These are phyloP conservation scores for Stichodactyla mertensii DNA, from an alignment of 64 coral and sea anemone genomes.

Conservation along the genomic window DNA sequence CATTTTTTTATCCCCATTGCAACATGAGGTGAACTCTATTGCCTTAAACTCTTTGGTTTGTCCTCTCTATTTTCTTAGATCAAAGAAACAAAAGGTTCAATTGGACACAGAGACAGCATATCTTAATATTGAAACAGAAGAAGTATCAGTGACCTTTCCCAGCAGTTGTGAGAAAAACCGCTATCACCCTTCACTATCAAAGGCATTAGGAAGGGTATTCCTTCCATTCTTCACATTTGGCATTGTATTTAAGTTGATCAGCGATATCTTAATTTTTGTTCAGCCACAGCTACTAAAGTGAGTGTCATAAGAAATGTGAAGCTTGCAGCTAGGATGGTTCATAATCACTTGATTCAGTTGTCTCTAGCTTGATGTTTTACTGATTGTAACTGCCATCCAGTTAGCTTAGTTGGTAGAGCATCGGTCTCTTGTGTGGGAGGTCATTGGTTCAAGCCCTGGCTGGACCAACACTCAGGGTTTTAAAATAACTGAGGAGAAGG, in stretches of 20 bases:
- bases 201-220: conserved; percentile 52
- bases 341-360: too few relatives aligned
- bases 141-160: neutral
- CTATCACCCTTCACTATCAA: conserved; percentile 38
- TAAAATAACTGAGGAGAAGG: too few relatives aligned
- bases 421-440: too few relatives aligned
- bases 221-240: conserved; percentile 32
- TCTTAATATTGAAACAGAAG: conserved; percentile 1
- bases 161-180: neutral
- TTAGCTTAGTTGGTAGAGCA: too few relatives aligned
- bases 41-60: too few relatives aligned
- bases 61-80: neutral
- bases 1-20: too few relatives aligned
- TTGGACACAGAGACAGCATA: neutral
- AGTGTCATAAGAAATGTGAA: neutral
- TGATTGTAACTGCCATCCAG: too few relatives aligned
- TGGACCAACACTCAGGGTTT: too few relatives aligned
- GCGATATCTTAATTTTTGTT: conserved; percentile 40
- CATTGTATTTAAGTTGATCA: conserved; percentile 40
- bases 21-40: too few relatives aligned
- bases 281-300: conserved; percentile 53
- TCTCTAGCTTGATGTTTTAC: too few relatives aligned
- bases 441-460: too few relatives aligned
- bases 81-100: conserved; percentile 14
- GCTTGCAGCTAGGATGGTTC: too few relatives aligned